Percentiles rank a stretch among this genome's conserved stretches.
phyloP scores from a whole-genome alignment of 2,888 invertebrate species.

The Dynastes tityus region DNA sequence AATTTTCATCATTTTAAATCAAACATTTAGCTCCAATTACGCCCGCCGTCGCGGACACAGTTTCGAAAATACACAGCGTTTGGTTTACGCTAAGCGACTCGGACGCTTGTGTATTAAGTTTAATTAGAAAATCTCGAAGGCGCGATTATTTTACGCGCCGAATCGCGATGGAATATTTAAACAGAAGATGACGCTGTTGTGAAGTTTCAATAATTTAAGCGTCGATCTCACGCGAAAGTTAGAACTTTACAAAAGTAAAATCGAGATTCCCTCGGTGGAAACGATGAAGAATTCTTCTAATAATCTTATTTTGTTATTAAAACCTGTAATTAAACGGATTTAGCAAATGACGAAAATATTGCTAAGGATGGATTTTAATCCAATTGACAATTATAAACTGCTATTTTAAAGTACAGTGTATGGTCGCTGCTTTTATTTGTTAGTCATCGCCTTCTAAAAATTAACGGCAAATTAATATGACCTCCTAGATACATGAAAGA shows the following conservation, averaged over 20 bases:
- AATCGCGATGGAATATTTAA: conserved; percentile 6
- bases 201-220: conserved; percentile 16
- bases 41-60: neutral
- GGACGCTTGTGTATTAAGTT: conserved; percentile 1
- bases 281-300: neutral
- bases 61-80: conserved; percentile 1
- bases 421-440: too few species aligned
- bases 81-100: neutral
- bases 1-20: conserved; percentile 30
- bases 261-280: neutral
- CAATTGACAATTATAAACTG: too few species aligned
- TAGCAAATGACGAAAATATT: too few species aligned
- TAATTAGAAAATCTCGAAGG: conserved; percentile 29
- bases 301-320: too few species aligned
- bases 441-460: too few species aligned
- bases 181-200: neutral
- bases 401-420: too few species aligned
- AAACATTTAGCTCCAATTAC: conserved; percentile 25
- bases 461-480: too few species aligned
- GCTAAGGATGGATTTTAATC: too few species aligned
- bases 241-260: neutral
- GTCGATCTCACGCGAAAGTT: conserved; percentile 1
- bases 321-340: too few species aligned
- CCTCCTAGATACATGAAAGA: too few species aligned
- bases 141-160: conserved; percentile 11